Evolutionary conservation across 2,888 invertebrate genomes (phyloP).

Genomic region (Xylocampa areola): DNA sequence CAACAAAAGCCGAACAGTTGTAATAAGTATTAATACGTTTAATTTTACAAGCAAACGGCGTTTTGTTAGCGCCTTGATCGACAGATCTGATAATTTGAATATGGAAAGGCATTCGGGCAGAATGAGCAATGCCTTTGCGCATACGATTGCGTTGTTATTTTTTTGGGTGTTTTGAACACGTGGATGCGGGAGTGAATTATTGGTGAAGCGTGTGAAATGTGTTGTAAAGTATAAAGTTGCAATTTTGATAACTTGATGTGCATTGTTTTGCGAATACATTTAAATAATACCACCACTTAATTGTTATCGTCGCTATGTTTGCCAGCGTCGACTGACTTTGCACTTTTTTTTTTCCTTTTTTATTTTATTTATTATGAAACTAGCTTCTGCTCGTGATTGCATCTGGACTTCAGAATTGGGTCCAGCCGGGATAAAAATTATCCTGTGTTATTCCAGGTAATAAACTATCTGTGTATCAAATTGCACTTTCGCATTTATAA

Average conservation of each 20-base stretch:
- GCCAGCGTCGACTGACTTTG: too few species aligned
- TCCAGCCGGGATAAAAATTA: too few species aligned
- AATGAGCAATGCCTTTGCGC: constrained; percentile 66
- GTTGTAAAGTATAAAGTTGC: constrained; percentile 6
- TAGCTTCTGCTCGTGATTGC: too few species aligned
- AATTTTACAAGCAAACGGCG: constrained; percentile 75
- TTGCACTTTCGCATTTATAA: too few species aligned
- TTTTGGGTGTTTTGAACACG: constrained; percentile 18
- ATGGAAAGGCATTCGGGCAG: constrained; percentile 81
- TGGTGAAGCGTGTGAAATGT: constrained; percentile 35
- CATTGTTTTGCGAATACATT: background rate
- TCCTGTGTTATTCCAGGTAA: too few species aligned
- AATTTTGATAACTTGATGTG: background rate
- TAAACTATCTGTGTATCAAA: too few species aligned
- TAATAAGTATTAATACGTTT: constrained; percentile 77
- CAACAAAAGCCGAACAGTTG: constrained; percentile 77
- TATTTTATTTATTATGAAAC: too few species aligned
- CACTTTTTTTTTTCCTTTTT: too few species aligned
- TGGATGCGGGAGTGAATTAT: constrained; percentile 26
- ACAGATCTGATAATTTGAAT: constrained; percentile 88
- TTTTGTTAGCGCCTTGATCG: constrained; percentile 83
- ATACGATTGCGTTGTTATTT: constrained; percentile 55
- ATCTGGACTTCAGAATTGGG: too few species aligned
- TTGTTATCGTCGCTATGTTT: too few species aligned
- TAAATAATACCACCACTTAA: too few species aligned